Conservation (phyloP, 2,797 vertebrate genomes). For the Peromyscus nudipes region DNA sequence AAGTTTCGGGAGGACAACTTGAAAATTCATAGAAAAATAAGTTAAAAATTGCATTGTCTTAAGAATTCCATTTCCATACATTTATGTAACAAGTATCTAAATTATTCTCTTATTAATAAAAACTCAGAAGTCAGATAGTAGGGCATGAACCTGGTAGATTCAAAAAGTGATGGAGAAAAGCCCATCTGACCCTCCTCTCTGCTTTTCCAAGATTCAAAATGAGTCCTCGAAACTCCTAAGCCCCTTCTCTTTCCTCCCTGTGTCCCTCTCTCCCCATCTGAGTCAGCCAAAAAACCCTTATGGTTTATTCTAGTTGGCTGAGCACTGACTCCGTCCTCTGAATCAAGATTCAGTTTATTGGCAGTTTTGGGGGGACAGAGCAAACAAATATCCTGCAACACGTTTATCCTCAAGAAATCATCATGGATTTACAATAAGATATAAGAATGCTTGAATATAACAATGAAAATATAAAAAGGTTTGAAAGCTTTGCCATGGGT, state of each 20-base stretch:
- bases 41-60: not conserved
- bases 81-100: not conserved
- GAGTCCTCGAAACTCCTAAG: not conserved
- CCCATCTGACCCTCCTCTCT: not conserved
- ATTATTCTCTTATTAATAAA: not conserved
- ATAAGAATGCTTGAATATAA: not conserved
- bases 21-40: not conserved
- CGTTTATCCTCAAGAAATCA: constrained; percentile 8
- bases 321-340: not conserved
- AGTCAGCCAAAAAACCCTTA: not conserved
- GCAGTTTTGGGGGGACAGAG: not conserved
- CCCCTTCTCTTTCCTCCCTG: not conserved
- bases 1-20: not conserved
- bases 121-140: not conserved
- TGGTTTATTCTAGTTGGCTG: not conserved
- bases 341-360: not conserved
- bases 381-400: not conserved
- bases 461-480: constrained; percentile 20
- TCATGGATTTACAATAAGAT: not conserved
- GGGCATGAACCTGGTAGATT: not conserved
- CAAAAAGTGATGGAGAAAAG: not conserved
- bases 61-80: constrained; percentile 27
- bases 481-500: not conserved
- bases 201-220: not conserved
- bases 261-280: not conserved